Base-by-base conservation (phyloP, 2,113 vertebrate species). In the Columba janthina region DNA sequence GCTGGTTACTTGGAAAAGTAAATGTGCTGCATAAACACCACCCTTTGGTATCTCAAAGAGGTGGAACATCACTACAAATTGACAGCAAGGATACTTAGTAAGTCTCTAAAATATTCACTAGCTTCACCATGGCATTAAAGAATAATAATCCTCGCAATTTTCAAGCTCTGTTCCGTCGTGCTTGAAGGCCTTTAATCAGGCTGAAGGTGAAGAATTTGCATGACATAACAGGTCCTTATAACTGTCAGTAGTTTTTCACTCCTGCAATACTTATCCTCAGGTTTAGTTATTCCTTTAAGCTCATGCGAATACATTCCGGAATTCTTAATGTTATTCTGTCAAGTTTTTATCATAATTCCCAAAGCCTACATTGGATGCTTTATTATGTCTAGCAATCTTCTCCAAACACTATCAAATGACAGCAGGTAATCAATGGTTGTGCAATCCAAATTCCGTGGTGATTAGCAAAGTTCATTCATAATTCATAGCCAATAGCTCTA, bases 201-300 rank as follows among this genome's bases (percentile, higher is more conserved):
- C 60, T 90, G 92, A 92, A 91, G 65, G 44, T 90, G 78, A 93
- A 83, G 54, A 93, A 93, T 96, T 86, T 95, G 72, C 58, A 84
- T 84, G 75, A 88, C 57, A 64, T 82, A 94, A 70, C 13, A 82
- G 50, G 50, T 90, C 38, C 38, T 86, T 67, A 25, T 25, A 88
- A 89, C 14, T 70, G 58, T 25, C 62, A 76, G 66, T n/a, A 60
- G 38, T 40, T 91, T 85, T 88, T 93, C n/a, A 54, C 66, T 83
- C 64, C 38, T 80, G 54, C 61, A 82, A 17, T 62, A 57, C 44
- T 46, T 91, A 60, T 4, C 5, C 72, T 88, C 56, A 76, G 74
- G n/a, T 88, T 82, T 69, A 85, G 54, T 58, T 71, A 64, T 60
- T 77, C 61, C 48, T 71, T 77, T 74, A 83, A 90, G 17, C 34